phyloP scores from a whole-genome alignment of 2,113 vertebrate species.

The Chamaea fasciata region DNA sequence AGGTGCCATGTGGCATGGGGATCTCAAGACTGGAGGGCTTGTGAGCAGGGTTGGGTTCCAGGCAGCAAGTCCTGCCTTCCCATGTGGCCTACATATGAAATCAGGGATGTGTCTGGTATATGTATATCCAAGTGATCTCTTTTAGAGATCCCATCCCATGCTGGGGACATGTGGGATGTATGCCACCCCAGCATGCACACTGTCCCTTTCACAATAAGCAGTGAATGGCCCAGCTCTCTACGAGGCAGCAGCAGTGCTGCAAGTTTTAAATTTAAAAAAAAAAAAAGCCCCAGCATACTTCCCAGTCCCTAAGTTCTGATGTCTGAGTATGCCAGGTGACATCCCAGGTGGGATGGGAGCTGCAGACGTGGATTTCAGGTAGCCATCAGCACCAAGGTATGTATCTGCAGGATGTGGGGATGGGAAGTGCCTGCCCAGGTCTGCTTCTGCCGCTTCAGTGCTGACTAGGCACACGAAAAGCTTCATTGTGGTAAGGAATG shows the following conservation, averaged over 20 bases:
- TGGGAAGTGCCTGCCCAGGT: background rate
- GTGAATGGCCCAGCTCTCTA: background rate
- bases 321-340: background rate
- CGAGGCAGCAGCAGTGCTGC: background rate
- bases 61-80: background rate
- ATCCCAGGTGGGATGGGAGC: background rate
- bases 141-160: background rate
- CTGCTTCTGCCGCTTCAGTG: background rate
- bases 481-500: background rate
- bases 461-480: background rate
- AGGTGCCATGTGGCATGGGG: background rate
- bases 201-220: background rate
- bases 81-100: background rate
- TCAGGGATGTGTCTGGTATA: background rate
- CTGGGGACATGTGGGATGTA: background rate
- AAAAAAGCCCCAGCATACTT: background rate
- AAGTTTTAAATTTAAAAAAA: background rate
- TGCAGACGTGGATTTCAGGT: accelerated
- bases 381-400: background rate
- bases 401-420: background rate
- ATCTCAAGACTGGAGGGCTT: background rate
- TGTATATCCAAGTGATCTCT: background rate
- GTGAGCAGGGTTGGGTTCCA: background rate
- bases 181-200: background rate
- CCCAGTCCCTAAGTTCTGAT: background rate